Evolutionary conservation across 2,113 vertebrate species (phyloP).

Genomic region (western clawed frog (Xenopus tropicalis)): UCB_Xtro_10.0 CM004447.2:122912001-122912500

Average conservation of each 20-base stretch:
- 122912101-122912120: background rate
- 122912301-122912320: conserved; percentile 43
- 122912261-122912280: conserved; percentile 41
- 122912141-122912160: conserved; percentile 17
- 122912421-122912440: conserved; percentile 6
- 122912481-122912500: background rate
- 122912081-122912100: too few species aligned
- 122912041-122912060: too few species aligned
- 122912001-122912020: too few species aligned
- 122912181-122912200: conserved; percentile 39
- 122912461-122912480: conserved; percentile 18
- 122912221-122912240: conserved; percentile 41
- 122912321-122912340: conserved; percentile 45
- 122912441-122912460: background rate
- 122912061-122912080: background rate
- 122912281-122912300: conserved; percentile 32
- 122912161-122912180: conserved; percentile 29
- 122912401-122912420: conserved; percentile 32
- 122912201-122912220: conserved; percentile 32
- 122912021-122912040: too few species aligned
- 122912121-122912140: background rate
- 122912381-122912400: conserved; percentile 32
- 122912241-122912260: conserved; percentile 44
- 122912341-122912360: conserved; percentile 44
- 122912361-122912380: conserved; percentile 42